Evolutionary conservation across 2,113 vertebrate genomes (phyloP).

Genomic region (Trachemys scripta): DNA sequence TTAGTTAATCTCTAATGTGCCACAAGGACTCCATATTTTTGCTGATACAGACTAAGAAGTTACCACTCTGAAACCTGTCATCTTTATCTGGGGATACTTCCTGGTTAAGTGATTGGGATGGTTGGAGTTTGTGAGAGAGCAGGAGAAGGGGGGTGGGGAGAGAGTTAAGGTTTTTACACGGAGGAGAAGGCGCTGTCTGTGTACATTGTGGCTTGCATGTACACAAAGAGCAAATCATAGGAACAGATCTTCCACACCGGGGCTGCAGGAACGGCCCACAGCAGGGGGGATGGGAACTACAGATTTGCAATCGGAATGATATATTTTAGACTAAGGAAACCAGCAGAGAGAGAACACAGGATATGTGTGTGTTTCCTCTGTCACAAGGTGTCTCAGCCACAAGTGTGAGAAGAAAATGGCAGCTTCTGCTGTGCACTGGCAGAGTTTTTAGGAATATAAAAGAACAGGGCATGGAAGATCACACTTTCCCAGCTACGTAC

Average conservation of each 20-base stretch:
- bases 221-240: neutral
- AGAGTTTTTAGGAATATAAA: neutral
- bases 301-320: neutral
- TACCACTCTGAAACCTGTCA: neutral
- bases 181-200: accelerated
- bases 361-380: neutral
- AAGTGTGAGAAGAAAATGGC: accelerated
- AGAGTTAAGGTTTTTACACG: neutral
- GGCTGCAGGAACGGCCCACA: neutral
- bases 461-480: neutral
- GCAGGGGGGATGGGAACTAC: neutral
- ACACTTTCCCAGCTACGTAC: neutral
- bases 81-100: neutral
- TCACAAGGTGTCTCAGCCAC: neutral
- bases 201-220: neutral
- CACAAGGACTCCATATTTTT: no score
- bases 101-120: neutral
- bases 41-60: no score
- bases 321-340: neutral
- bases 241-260: neutral
- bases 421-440: neutral
- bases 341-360: neutral
- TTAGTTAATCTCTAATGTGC: no score
- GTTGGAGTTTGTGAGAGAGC: neutral
- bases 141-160: neutral